phyloP scores from a whole-genome alignment of 2,797 vertebrate species.

The Lateolabrax maculatus region DNA sequence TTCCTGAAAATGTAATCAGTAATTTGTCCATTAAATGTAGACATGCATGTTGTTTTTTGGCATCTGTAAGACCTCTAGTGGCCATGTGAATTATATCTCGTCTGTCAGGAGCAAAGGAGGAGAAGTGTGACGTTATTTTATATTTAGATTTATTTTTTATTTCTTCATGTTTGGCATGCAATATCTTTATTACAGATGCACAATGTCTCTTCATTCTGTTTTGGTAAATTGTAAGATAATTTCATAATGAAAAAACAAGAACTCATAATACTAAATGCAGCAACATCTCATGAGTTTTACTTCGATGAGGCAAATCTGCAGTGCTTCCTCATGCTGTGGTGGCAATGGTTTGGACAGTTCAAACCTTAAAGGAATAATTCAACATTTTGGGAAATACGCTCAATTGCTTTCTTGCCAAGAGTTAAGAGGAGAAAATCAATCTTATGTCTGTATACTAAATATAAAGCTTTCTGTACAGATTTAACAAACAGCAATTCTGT shows the following conservation, averaged over 20 bases:
- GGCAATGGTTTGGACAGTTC: not conserved
- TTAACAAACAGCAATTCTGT: not conserved
- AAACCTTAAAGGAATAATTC: not conserved
- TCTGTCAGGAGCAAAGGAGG: no score
- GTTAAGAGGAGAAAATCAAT: not conserved
- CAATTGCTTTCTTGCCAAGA: not conserved
- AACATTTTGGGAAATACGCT: not conserved
- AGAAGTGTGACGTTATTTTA: no score
- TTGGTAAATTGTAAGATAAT: not conserved
- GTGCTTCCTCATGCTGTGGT: not conserved
- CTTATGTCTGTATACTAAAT: not conserved
- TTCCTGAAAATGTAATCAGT: not conserved
- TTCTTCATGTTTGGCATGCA: not conserved
- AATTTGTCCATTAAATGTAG: not conserved
- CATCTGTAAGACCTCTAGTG: not conserved
- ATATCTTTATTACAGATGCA: not conserved
- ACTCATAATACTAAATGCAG: not conserved
- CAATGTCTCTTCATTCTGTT: not conserved
- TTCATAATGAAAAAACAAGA: constrained; percentile 3
- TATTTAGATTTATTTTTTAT: no score
- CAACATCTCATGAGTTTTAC: not conserved
- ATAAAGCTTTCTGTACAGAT: not conserved
- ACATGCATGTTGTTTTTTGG: not conserved
- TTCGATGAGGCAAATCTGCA: not conserved
- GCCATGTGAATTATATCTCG: not conserved